These are phyloP conservation scores for Leptarthrus brevirostris DNA, from an alignment of 2,888 invertebrate species.

Conservation along the genomic window DNA sequence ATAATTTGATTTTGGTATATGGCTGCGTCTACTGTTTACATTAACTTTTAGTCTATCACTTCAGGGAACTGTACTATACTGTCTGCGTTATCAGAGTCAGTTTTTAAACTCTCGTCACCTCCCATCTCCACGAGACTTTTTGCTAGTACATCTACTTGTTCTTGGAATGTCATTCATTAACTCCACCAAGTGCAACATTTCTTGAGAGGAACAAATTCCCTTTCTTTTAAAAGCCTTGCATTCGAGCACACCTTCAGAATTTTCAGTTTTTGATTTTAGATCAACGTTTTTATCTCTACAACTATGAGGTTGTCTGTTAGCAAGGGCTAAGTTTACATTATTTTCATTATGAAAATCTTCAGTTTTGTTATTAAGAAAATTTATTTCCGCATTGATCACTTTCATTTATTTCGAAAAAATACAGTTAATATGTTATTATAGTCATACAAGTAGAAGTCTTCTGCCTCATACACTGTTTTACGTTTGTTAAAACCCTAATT, in stretches of 20 bases:
- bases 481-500: slow-evolving; percentile 54
- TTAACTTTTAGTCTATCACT: slow-evolving; percentile 53
- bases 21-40: slow-evolving; percentile 56
- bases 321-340: slow-evolving; percentile 50
- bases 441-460: slow-evolving; percentile 53
- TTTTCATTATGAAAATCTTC: slow-evolving; percentile 54
- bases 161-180: slow-evolving; percentile 55
- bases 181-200: slow-evolving; percentile 56
- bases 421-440: slow-evolving; percentile 53
- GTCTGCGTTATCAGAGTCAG: slow-evolving; percentile 51
- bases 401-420: slow-evolving; percentile 55
- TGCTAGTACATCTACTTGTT: slow-evolving; percentile 55
- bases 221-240: slow-evolving; percentile 54
- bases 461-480: slow-evolving; percentile 53
- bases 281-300: slow-evolving; percentile 13
- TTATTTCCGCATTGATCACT: slow-evolving; percentile 46
- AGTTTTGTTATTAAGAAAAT: slow-evolving; percentile 27
- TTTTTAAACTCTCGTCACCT: slow-evolving; percentile 54
- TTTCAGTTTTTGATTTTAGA: slow-evolving; percentile 38
- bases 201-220: slow-evolving; percentile 56
- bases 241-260: not conserved
- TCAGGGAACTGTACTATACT: slow-evolving; percentile 54
- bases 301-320: slow-evolving; percentile 11
- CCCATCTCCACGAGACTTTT: slow-evolving; percentile 55
- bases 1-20: slow-evolving; percentile 57